Evolutionary conservation across 2,113 vertebrate species (phyloP).

Genomic region (Limanda limanda): DNA sequence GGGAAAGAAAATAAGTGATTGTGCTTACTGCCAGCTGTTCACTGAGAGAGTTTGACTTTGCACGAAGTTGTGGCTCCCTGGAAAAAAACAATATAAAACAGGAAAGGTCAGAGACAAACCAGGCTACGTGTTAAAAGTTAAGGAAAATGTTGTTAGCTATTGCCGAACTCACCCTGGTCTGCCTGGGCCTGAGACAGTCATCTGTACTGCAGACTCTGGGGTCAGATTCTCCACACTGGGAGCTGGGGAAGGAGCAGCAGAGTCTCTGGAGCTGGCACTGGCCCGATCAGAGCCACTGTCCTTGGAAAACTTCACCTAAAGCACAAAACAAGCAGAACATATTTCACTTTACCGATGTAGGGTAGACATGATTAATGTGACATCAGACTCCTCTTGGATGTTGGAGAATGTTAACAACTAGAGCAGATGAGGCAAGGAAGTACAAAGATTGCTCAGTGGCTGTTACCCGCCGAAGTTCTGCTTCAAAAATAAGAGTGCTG

Average conservation of each 20-base stretch:
- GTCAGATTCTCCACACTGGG: constrained; percentile 83
- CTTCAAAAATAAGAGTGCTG: constrained; percentile 89
- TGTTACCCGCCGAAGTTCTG: constrained; percentile 89
- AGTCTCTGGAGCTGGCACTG: constrained; percentile 85
- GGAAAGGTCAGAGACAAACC: background rate
- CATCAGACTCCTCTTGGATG: background rate
- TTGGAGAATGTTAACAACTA: background rate
- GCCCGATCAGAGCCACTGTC: constrained; percentile 84
- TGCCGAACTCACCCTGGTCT: constrained; percentile 84
- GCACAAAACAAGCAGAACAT: background rate
- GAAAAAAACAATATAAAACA: background rate
- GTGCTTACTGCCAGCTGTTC: constrained; percentile 89
- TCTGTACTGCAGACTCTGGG: constrained; percentile 76
- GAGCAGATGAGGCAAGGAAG: background rate
- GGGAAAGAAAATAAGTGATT: background rate
- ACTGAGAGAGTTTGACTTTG: constrained; percentile 92
- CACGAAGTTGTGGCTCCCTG: constrained; percentile 88
- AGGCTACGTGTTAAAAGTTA: background rate
- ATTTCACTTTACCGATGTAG: background rate
- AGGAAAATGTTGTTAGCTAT: background rate
- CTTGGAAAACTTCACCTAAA: constrained; percentile 90
- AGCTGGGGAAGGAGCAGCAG: constrained; percentile 87
- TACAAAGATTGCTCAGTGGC: background rate
- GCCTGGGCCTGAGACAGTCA: constrained; percentile 74
- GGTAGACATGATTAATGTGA: background rate